Evolutionary conservation across 2,113 vertebrate genomes (phyloP), one percentile per base, ranked within the genome.

Genomic region (Antechinus stuartii): DNA sequence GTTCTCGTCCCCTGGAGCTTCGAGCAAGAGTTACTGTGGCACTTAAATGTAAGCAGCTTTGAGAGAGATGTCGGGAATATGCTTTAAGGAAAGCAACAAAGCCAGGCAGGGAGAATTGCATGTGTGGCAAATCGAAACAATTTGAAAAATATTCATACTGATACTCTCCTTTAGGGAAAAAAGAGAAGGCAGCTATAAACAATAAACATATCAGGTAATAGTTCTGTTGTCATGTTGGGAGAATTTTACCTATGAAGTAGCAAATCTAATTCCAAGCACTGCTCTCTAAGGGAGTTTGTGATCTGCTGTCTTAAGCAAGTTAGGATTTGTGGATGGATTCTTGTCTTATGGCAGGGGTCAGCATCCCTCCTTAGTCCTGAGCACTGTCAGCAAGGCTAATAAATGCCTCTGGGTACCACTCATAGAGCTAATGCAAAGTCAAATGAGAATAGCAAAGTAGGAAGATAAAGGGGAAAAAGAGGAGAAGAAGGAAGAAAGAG

Each of bases 1-100:
- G 98, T 98, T 98, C 92, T 14, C 89, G 97, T 93, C 96, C 95
- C 96, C 96, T n/a, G 46, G 94, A 98, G 98, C 94, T 96, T 96
- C 4, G 10, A 22, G 46, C 93, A 95, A 96, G 95, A 97, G 91
- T 93, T 97, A 95, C 93, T 10, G 76, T 94, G 97, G 92, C 55
- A 42, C 61, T 92, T 90, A 9, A 95, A 94, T 91, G 76, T 54
- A 97, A 91, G 90, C 61, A 42, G 91, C 0, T 95, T 95, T 94
- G 93, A 95, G 96, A 96, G 23, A 97, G 93, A 96, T 92, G 90
- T 26, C 6, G 23, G 56, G 46, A 76, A 90, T 91, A 91, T 19
- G 91, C 54, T 98, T 97, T 50, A 94, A 96, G 95, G 96, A 93
- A 94, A 90, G 94, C 53, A 95, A 94, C 49, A 9, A 0, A 96